Base-by-base conservation (phyloP, 2,113 vertebrate genomes). In the Leucosticte australis region DNA sequence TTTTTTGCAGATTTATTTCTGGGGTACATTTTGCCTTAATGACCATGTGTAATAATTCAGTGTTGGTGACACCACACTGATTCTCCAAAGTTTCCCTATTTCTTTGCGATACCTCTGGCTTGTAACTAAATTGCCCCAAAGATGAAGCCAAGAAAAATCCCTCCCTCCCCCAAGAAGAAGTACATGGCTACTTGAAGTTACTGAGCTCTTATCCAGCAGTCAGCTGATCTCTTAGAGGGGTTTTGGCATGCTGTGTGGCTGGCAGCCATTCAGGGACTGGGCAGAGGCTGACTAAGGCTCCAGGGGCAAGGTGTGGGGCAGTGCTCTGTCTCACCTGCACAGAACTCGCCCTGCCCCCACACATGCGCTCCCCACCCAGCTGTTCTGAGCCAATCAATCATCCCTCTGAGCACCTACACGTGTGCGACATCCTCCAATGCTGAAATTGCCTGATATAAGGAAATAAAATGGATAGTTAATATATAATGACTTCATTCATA, bases 281-380 rank as follows among this genome's bases (percentile, higher is more conserved):
- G 4, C 52, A 44, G 53, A 50, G 44, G 31, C 35, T 86, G 83
- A 4, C 13, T 9, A 5, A 20, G 27, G 55, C 26, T 35, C 15
- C 1, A 1, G 14, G 71, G 14, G 3, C 16, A 13, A 35, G 24
- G 35, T 26, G 35, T 31, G 62, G 62, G 44, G 26, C 24, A 31
- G 13, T 4, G 71, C 52, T 5, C 31, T 9, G 20, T 30, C 19
- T 44, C 28, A n/a, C 15, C 31, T 17, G 3, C 3, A 1, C 62
- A 59, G 35, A 17, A 2, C 30, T 17, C 12, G 1, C 13, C 22
- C n/a, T 74, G 69, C 6, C 59, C 8, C 24, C 7, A 35, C 9
- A 44, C 31, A 18, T 2, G 3, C 62, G 31, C 17, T 59, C 17
- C 59, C 21, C 44, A 50, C 14, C 7, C 33, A 2, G 2, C 0